phyloP scores from a whole-genome alignment of 53 echinoderm and acorn worm species.

The Apostichopus leukothele region DNA sequence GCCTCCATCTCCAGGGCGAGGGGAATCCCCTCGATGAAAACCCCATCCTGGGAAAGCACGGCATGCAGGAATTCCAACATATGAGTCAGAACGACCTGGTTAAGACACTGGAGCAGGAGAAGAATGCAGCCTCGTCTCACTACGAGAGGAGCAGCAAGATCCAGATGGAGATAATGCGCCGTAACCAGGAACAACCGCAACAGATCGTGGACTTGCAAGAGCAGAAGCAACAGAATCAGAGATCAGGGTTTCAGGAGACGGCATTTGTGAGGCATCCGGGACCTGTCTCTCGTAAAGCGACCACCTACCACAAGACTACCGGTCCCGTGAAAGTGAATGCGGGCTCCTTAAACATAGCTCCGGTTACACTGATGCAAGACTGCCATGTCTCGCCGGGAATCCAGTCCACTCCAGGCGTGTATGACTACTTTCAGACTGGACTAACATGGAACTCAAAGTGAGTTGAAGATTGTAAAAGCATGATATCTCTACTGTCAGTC shows the following conservation, averaged over 20 bases:
- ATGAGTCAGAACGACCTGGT: slow-evolving; percentile 76
- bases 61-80: slow-evolving; percentile 74
- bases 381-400: slow-evolving; percentile 80
- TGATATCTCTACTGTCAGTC: no score
- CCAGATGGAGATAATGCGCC: slow-evolving; percentile 71
- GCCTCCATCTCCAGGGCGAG: slow-evolving; percentile 73
- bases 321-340: slow-evolving; percentile 75
- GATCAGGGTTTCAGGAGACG: neutral
- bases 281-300: slow-evolving; percentile 63
- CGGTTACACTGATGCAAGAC: slow-evolving; percentile 79
- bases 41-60: slow-evolving; percentile 61
- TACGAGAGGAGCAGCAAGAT: slow-evolving; percentile 75
- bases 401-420: slow-evolving; percentile 74
- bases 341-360: slow-evolving; percentile 63
- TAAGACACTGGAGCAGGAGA: slow-evolving; percentile 72
- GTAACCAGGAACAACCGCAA: slow-evolving; percentile 45
- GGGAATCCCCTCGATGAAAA: slow-evolving; percentile 46
- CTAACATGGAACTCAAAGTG: slow-evolving; percentile 28
- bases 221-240: neutral
- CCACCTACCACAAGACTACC: slow-evolving; percentile 66
- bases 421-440: slow-evolving; percentile 51
- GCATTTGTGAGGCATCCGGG: slow-evolving; percentile 19
- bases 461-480: neutral
- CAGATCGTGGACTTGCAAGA: neutral
- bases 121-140: slow-evolving; percentile 77